Base-by-base conservation (phyloP, 2,113 vertebrate species). In the Maccullochella peelii region DNA sequence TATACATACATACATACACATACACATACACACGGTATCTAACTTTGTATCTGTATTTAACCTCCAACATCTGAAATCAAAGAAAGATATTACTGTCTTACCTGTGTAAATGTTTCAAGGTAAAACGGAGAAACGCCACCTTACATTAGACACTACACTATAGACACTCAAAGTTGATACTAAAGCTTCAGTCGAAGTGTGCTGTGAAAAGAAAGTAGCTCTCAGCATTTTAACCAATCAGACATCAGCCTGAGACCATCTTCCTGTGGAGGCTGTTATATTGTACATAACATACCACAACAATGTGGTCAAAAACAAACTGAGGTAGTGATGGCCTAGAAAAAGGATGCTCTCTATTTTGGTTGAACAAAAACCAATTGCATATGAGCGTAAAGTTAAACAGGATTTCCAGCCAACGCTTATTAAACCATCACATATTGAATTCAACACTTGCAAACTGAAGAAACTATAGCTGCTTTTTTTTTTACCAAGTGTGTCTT, bases 401-500 rank as follows among this genome's bases (percentile, higher is more conserved):
- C n/a, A n/a, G n/a, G 16, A 30, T 33, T 69, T 73, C 54, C 72
- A 25, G 30, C 55, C 3, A n/a, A 0, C 9, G 33, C 59, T 73
- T 36, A 63, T 63, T 52, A 62, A 66, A 75, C 55, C 9, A 57
- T 47, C 61, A 38, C 52, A 69, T 36, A 23, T 14, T 73, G 55
- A 74, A 72, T 36, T 36, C 15, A 68, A 72, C 25, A 77, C n/a
- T 40, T 14, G 18, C 47, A 69, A 63, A 75, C 23, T 18, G 3
- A 79, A 73, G 15, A 72, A 76, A 77, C 6, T 2, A 20, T n/a
- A 55, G 66, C 0, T 52, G 50, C 55, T 16, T 78, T 87, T 16
- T 78, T 87, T 66, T 80, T 93, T 95, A 97, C 97, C 97, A 54
- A 98, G 95, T 11, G 97, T 97, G 91, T 98, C 97, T 93, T 98